phyloP scores from a whole-genome alignment of 2,113 vertebrate species.

The Bagarius yarrelli region DNA sequence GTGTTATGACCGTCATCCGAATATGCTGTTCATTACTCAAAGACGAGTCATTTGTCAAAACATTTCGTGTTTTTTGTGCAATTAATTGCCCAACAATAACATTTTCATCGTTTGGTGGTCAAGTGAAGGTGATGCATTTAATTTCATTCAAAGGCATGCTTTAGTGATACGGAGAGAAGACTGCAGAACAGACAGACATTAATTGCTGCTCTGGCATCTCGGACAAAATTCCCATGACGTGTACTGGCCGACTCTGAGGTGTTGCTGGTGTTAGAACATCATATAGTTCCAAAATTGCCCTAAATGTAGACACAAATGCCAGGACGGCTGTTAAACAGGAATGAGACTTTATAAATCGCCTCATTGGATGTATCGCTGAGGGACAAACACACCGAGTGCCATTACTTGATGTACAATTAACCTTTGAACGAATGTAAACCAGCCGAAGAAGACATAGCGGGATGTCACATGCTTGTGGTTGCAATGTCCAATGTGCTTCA shows the following conservation, averaged over 20 bases:
- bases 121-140: neutral
- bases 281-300: constrained; percentile 37
- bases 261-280: constrained; percentile 26
- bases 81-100: neutral
- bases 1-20: neutral
- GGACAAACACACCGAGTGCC: constrained; percentile 4
- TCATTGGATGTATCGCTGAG: constrained; percentile 1
- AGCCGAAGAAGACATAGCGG: constrained; percentile 9
- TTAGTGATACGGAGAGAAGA: neutral
- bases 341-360: constrained; percentile 34
- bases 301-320: constrained; percentile 32
- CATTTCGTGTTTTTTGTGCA: neutral
- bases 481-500: no score
- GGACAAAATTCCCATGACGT: constrained; percentile 34
- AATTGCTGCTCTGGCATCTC: constrained; percentile 24
- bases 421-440: constrained; percentile 42
- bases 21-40: neutral
- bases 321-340: constrained; percentile 13
- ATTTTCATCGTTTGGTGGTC: neutral
- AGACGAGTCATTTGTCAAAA: constrained; percentile 2
- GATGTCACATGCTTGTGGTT: neutral
- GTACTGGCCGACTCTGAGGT: constrained; percentile 15
- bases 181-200: constrained; percentile 4
- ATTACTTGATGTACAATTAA: constrained; percentile 33
- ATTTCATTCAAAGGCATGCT: constrained; percentile 6